Conservation (phyloP, 2,113 vertebrate genomes). For the Lipophrys pholis region DNA sequence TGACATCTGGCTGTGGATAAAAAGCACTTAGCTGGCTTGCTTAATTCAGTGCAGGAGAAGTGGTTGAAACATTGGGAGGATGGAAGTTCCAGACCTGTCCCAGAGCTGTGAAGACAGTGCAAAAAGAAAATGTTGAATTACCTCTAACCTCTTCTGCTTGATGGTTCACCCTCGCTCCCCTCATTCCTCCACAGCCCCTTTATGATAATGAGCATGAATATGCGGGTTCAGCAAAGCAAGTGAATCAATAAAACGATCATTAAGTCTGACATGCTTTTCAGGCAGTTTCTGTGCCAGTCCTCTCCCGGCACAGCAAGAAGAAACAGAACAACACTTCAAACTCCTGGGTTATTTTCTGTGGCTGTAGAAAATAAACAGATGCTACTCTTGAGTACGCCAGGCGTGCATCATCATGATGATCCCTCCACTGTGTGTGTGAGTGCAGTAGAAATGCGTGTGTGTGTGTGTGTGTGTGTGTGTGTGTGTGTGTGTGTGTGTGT, state of each 20-base stretch:
- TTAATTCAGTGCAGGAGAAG: neutral
- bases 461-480: too few relatives aligned
- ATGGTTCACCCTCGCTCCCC: constrained; percentile 25
- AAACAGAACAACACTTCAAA: neutral
- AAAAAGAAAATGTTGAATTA: neutral
- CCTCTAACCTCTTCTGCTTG: neutral
- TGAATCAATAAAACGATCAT: constrained; percentile 57
- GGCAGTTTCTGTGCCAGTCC: neutral
- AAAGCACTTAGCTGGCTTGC: too few relatives aligned
- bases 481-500: constrained; percentile 38
- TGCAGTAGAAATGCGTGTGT: too few relatives aligned
- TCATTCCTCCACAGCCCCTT: constrained; percentile 3
- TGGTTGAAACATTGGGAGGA: neutral
- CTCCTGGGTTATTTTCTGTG: constrained; percentile 27
- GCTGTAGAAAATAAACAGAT: constrained; percentile 44
- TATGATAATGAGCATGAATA: constrained; percentile 56
- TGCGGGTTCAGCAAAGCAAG: constrained; percentile 49
- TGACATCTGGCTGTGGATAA: constrained; percentile 35
- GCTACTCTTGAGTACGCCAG: constrained; percentile 46
- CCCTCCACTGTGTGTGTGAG: constrained; percentile 39
- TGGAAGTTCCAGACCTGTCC: neutral
- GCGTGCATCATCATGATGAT: constrained; percentile 55
- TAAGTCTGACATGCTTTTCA: constrained; percentile 18
- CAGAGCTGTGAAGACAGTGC: neutral
- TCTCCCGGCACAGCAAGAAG: constrained; percentile 2